Evolutionary conservation across 2,113 vertebrate species (phyloP).

Genomic region (Brachyistius frenatus): DNA sequence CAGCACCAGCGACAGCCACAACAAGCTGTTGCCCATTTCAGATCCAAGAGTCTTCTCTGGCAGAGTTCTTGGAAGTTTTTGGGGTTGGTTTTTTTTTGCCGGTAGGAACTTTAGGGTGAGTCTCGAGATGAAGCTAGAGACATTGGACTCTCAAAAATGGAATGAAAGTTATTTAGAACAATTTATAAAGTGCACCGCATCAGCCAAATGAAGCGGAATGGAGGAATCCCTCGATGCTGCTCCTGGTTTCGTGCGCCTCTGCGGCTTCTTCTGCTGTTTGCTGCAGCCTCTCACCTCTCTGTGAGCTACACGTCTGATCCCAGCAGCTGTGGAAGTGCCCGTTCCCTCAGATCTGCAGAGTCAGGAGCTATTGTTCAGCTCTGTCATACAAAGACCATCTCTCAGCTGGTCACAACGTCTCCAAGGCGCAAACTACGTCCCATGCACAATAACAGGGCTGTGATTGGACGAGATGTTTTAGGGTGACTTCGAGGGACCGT

Average conservation of each 20-base stretch:
- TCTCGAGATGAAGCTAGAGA: constrained; percentile 36
- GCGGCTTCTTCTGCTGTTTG: constrained; percentile 15
- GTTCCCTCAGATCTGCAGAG: constrained; percentile 57
- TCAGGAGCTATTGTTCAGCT: constrained; percentile 61
- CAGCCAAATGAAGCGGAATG: not conserved
- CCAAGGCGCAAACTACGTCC: constrained; percentile 40
- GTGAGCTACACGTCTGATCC: constrained; percentile 9
- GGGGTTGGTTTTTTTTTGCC: constrained; percentile 11
- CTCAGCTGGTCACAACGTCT: constrained; percentile 66
- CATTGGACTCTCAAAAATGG: constrained; percentile 67
- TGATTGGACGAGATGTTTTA: constrained; percentile 74
- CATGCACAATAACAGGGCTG: constrained; percentile 44
- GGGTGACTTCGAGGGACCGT: constrained; percentile 10
- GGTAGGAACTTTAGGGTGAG: constrained; percentile 48
- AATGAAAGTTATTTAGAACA: not conserved
- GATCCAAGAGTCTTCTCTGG: constrained; percentile 40
- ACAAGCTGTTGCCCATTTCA: constrained; percentile 71
- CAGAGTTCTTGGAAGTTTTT: constrained; percentile 16
- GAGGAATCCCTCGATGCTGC: not conserved
- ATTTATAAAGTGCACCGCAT: constrained; percentile 8
- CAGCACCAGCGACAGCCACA: constrained; percentile 67
- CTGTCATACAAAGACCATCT: constrained; percentile 74
- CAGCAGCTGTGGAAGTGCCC: constrained; percentile 31
- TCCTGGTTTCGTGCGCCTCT: not conserved
- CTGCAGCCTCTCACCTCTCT: constrained; percentile 24